Percentiles rank a stretch among this genome's conserved stretches.
These are phyloP conservation scores for Chloropsis cyanopogon DNA, from an alignment of 2,113 vertebrate genomes.

Conservation along the genomic window DNA sequence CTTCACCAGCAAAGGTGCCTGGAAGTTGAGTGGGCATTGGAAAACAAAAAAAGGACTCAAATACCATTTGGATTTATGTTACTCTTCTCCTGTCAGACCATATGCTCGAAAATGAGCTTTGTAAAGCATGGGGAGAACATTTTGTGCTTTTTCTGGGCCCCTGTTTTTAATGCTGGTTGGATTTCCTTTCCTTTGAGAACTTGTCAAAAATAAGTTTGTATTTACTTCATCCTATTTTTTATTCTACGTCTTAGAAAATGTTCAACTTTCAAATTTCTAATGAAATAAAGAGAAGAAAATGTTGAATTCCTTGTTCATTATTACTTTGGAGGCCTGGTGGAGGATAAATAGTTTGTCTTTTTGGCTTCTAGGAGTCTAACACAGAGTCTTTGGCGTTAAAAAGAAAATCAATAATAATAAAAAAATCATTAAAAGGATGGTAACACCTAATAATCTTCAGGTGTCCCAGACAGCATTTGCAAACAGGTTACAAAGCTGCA, in stretches of 20 bases:
- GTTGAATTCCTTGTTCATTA: background rate
- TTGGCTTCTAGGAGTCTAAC: background rate
- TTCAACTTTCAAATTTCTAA: background rate
- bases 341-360: background rate
- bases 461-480: background rate
- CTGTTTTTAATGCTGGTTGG: background rate
- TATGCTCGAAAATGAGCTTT: rapidly evolving
- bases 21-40: background rate
- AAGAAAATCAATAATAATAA: background rate
- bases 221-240: background rate
- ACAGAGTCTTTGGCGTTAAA: background rate
- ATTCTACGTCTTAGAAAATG: rapidly evolving
- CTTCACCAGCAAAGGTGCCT: background rate
- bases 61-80: background rate
- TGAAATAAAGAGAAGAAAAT: background rate
- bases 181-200: background rate
- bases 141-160: background rate
- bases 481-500: background rate
- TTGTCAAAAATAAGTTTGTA: background rate
- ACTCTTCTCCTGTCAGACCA: background rate
- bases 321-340: background rate
- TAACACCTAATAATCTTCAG: background rate
- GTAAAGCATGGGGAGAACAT: background rate
- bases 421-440: background rate
- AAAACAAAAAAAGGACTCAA: background rate